Conservation (phyloP, 2,797 vertebrate species). For the Aeoliscus strigatus region DNA sequence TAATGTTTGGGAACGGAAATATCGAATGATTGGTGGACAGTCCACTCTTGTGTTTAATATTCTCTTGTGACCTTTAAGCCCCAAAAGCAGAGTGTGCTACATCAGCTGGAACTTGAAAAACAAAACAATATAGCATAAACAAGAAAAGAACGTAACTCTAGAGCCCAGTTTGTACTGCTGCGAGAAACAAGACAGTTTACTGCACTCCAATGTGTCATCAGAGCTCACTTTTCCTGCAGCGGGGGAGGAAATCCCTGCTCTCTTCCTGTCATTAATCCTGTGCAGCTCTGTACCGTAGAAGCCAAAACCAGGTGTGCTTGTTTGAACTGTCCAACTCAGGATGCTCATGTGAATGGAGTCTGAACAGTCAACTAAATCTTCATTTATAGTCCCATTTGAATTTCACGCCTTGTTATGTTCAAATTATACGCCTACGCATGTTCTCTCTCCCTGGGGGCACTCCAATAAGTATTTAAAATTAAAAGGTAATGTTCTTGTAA, state of each 20-base stretch:
- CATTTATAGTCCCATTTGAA: too few relatives aligned
- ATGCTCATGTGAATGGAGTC: conserved; percentile 44
- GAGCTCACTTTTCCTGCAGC: conserved; percentile 35
- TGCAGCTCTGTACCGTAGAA: conserved; percentile 12
- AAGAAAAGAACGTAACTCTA: conserved; percentile 20
- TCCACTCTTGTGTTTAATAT: conserved; percentile 10
- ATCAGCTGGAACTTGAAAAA: background rate
- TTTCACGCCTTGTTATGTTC: too few relatives aligned
- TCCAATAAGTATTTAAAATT: too few relatives aligned
- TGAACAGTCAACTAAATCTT: conserved; percentile 42
- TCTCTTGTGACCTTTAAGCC: background rate
- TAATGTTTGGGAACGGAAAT: conserved; percentile 19
- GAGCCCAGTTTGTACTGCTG: conserved; percentile 24
- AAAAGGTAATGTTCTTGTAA: too few relatives aligned
- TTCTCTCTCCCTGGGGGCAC: too few relatives aligned
- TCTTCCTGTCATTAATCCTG: conserved; percentile 52
- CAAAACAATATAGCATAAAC: conserved; percentile 25
- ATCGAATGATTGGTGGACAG: conserved; percentile 20
- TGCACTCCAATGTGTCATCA: conserved; percentile 48
- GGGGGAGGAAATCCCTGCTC: conserved; percentile 50
- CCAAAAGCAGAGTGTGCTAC: conserved; percentile 4
- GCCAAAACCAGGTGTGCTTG: conserved; percentile 56
- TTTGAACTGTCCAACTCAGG: conserved; percentile 41
- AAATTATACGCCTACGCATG: too few relatives aligned
- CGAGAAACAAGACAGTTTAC: conserved; percentile 52